Evolutionary conservation across 1,140 invertebrate genomes (phyloP), one percentile per base, ranked within the genome.

Genomic region (Hormaphis cornu): DNA sequence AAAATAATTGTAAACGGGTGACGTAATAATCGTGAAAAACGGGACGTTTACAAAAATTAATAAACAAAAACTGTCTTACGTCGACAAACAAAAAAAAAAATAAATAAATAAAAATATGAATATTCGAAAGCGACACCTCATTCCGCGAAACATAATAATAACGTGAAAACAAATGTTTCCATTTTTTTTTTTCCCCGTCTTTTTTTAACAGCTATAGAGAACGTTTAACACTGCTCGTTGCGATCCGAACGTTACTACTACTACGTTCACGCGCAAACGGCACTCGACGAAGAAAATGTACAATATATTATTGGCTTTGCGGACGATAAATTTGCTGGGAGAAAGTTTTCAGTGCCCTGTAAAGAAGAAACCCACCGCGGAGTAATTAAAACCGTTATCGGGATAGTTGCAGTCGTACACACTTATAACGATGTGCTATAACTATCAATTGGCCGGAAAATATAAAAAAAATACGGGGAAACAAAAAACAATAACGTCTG

Each of bases 311-410:
- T 66, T 66, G 44, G 44, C 44, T 50, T 66, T 66, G 35, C 35
- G 28, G 16, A 66, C 44, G 24, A 66, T 66, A 66, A 66, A 66
- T 66, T 28, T 35, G 12, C 24, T 10, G 28, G 12, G 30, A 0
- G 30, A 66, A 66, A 66, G 44, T 66, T 66, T 50, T 12, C 14
- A 24, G 35, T 37, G 26, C 35, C 44, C n/a, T n/a, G n/a, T n/a
- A n/a, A 33, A 50, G 50, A 66, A 66, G 61, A 66, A 66, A 50
- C n/a, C 24, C 2, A 14, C 54, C 40, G 44, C 7, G 28, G 46
- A 28, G 44, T 66, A 66, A 66, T 66, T 66, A 66, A 66, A 63
- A 66, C 44, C 61, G 61, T 66, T 66, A 66, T 66, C 61, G 61
- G 61, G 50, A 66, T 66, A 35, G 40, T 50, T 48, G n/a, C 61